phyloP scores from a whole-genome alignment of 2,797 vertebrate genomes.

The Crocidura indochinensis region DNA sequence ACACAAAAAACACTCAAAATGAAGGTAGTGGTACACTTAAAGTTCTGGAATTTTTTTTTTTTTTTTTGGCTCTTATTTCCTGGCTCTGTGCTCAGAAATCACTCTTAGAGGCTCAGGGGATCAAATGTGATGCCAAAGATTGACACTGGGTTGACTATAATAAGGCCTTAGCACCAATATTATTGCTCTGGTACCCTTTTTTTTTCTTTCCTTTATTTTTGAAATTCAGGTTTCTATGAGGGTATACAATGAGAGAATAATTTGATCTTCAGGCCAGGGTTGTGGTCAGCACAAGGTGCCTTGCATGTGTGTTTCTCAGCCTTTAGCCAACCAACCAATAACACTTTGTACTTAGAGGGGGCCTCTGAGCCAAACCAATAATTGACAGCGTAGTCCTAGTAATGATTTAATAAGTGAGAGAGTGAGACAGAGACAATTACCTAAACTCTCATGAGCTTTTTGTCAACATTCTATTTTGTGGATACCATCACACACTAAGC shows the following conservation, averaged over 20 bases:
- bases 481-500: background rate
- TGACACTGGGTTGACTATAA: too few relatives aligned
- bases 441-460: background rate
- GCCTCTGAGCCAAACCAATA: slow-evolving; percentile 34
- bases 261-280: background rate
- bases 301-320: background rate
- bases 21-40: background rate
- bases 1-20: slow-evolving; percentile 41
- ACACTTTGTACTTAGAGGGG: background rate
- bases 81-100: too few relatives aligned
- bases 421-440: background rate
- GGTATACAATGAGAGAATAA: background rate
- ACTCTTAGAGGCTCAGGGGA: too few relatives aligned
- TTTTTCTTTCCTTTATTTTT: too few relatives aligned
- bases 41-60: too few relatives aligned
- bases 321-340: background rate
- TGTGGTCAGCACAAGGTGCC: too few relatives aligned
- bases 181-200: too few relatives aligned
- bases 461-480: background rate
- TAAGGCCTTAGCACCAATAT: too few relatives aligned
- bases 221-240: background rate
- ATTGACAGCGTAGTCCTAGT: background rate
- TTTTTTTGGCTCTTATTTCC: too few relatives aligned
- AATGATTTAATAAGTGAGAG: too few relatives aligned
- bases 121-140: too few relatives aligned